Base-by-base conservation (phyloP, 2,113 vertebrate species). In the Thryonomys swinderianus region DNA sequence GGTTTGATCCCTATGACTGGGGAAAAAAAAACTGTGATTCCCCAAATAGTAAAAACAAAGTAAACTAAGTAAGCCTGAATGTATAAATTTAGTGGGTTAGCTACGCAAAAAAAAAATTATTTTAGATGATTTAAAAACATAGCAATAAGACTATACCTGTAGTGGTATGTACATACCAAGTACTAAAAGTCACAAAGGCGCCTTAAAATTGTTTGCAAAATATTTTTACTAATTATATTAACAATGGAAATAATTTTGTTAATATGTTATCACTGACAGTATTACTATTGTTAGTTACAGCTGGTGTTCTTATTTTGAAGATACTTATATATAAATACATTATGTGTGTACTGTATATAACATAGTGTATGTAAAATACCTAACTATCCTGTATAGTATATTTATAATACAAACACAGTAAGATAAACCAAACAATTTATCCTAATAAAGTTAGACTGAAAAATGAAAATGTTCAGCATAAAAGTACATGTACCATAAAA, bases 81-180 rank as follows among this genome's bases (percentile, higher is more conserved):
- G 21, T 45, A 79, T 61, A 80, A 79, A 73, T 37, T 16, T 42
- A 64, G 55, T 59, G 55, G 6, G 6, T 64, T 91, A 66, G 59
- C 34, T 61, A 62, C 10, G 71, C 3, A 66, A 16, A 92, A 23
- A n/a, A 88, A 13, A 66, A 85, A 91, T 88, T 83, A 53, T 71
- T 71, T 88, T 34, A 48, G 30, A 21, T 67, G 80, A 82, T 32
- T 76, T 89, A 74, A 81, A 90, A 89, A 94, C 48, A 64, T 59
- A 85, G 10, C 62, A 83, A 67, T 71, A 83, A 79, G 23, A 85
- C 30, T 32, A 5, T 53, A 21, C 57, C 17, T 66, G n/a, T 37
- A 53, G 9, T 81, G 42, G 48, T 12, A 7, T 84, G 55, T 82
- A 16, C 30, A 40, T 48, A 51, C 64, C 66, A 67, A 85, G 34